A percentile compares a stretch with the other conserved stretches of the same genome.
phyloP scores from a whole-genome alignment of 2,888 invertebrate species.

The Drosophila gaucha region DNA sequence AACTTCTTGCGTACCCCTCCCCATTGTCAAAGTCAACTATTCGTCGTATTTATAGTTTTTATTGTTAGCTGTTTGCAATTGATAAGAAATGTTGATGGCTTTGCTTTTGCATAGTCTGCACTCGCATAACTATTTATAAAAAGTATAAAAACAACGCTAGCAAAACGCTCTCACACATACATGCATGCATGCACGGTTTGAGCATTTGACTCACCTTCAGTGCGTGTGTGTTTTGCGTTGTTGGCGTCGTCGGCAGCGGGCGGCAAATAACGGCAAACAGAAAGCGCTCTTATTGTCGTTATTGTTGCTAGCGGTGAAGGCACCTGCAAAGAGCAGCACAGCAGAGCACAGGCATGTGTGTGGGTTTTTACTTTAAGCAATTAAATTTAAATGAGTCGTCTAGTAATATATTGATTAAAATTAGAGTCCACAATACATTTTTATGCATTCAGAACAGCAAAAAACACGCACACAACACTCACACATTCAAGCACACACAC shows the following conservation, averaged over 20 bases:
- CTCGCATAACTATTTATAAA: conserved; percentile 64
- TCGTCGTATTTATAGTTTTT: conserved; percentile 68
- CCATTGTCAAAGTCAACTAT: conserved; percentile 38
- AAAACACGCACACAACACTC: conserved; percentile 53
- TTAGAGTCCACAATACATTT: conserved; percentile 44
- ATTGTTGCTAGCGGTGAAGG: conserved; percentile 20
- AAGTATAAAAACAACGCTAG: conserved; percentile 25
- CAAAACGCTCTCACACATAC: conserved; percentile 25
- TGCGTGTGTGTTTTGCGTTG: conserved; percentile 33
- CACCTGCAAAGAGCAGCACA: conserved; percentile 45
- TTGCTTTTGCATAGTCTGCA: conserved; percentile 58
- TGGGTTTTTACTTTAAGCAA: conserved; percentile 49
- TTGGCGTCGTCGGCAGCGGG: conserved; percentile 28
- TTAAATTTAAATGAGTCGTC: conserved; percentile 61
- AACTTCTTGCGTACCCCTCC: conserved; percentile 3
- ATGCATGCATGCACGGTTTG: not conserved
- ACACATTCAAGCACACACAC: conserved; percentile 36
- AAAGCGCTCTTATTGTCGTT: conserved; percentile 21
- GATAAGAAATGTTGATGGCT: conserved; percentile 62
- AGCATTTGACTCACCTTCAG: conserved; percentile 63
- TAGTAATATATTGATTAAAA: conserved; percentile 73
- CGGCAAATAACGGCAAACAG: conserved; percentile 24
- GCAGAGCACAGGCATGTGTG: conserved; percentile 20
- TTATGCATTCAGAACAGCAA: conserved; percentile 56
- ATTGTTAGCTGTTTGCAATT: conserved; percentile 56